These are phyloP conservation scores for Ostrea edulis DNA, from an alignment of 1,140 invertebrate species.

Conservation along the genomic window DNA sequence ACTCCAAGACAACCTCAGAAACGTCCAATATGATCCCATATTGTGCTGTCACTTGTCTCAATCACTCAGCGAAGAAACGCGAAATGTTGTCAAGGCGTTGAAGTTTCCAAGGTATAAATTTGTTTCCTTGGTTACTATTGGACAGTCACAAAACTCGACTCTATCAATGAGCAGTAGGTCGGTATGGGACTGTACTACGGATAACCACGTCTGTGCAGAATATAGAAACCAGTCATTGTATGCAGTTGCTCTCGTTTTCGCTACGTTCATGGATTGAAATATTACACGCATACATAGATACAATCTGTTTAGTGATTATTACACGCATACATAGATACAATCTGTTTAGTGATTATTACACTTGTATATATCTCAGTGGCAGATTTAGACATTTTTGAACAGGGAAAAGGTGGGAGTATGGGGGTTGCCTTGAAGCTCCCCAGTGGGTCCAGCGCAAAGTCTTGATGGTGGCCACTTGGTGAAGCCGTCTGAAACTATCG, in stretches of 20 bases:
- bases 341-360: not conserved
- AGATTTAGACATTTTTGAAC: too few species aligned
- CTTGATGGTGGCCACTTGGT: too few species aligned
- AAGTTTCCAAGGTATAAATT: constrained; percentile 56
- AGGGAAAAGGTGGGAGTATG: too few species aligned
- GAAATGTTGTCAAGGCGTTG: constrained; percentile 42
- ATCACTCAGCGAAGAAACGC: constrained; percentile 44
- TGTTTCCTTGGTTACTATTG: constrained; percentile 50
- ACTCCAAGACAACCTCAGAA: not conserved
- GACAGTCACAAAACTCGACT: constrained; percentile 37
- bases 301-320: not conserved
- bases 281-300: not conserved
- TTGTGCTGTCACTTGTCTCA: constrained; percentile 39
- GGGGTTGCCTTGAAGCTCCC: too few species aligned
- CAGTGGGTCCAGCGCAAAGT: too few species aligned
- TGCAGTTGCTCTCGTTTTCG: constrained; percentile 49
- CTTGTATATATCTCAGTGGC: too few species aligned
- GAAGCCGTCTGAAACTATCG: too few species aligned
- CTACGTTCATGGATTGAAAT: constrained; percentile 41
- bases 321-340: not conserved
- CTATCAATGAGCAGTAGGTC: constrained; percentile 39
- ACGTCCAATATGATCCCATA: constrained; percentile 37
- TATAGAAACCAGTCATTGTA: constrained; percentile 45
- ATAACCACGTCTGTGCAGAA: constrained; percentile 42
- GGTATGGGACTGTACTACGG: constrained; percentile 41